These are phyloP conservation scores for Drosophila antonietae DNA, from an alignment of 2,888 invertebrate species.

Conservation along the genomic window DNA sequence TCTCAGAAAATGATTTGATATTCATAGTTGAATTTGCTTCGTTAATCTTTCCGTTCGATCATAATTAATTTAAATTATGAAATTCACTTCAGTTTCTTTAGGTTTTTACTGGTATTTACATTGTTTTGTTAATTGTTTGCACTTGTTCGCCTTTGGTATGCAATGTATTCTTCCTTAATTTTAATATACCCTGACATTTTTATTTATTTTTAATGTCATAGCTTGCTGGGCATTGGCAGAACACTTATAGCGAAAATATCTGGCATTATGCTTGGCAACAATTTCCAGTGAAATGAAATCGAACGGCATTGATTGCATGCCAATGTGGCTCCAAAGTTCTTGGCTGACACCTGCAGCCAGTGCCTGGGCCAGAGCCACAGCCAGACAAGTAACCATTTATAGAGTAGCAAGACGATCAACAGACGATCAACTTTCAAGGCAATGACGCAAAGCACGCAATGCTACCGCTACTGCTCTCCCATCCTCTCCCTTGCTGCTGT, in stretches of 20 bases:
- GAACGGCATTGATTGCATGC: slow-evolving; percentile 82
- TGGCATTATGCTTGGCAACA: slow-evolving; percentile 62
- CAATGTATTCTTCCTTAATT: background rate
- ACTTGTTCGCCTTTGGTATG: background rate
- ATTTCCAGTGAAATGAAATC: slow-evolving; percentile 76
- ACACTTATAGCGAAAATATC: slow-evolving; percentile 57
- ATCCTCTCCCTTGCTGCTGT: background rate
- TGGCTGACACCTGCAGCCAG: slow-evolving; percentile 73
- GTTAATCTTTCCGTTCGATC: background rate
- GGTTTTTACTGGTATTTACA: background rate
- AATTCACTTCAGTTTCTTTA: background rate
- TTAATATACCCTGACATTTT: slow-evolving; percentile 27
- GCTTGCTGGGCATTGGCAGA: slow-evolving; percentile 36
- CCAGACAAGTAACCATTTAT: slow-evolving; percentile 72
- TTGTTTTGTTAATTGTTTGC: background rate
- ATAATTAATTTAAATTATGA: background rate
- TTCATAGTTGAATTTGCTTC: background rate
- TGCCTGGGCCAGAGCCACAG: slow-evolving; percentile 38
- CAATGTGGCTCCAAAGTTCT: slow-evolving; percentile 83
- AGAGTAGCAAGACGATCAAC: slow-evolving; percentile 80
- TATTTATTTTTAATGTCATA: background rate
- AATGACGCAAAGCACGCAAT: slow-evolving; percentile 78
- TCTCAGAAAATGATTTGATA: background rate
- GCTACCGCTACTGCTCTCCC: slow-evolving; percentile 1
- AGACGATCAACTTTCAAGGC: slow-evolving; percentile 73